Percentiles rank a stretch among this genome's conserved stretches.
Evolutionary conservation across 2,113 vertebrate genomes (phyloP).

Genomic region (Microcebus lehilahytsara): DNA sequence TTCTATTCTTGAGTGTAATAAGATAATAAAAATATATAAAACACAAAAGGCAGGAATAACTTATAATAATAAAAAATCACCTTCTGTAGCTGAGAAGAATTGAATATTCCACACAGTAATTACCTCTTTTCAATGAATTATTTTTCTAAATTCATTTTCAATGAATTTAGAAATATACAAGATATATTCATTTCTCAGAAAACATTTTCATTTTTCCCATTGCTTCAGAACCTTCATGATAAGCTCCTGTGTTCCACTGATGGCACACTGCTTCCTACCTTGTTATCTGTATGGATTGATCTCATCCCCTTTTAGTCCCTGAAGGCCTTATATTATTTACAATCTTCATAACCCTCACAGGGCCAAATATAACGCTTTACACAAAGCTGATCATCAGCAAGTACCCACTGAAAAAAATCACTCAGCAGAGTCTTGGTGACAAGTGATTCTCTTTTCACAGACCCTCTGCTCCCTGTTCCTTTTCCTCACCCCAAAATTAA

Average conservation of each 20-base stretch:
- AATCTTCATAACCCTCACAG: background rate
- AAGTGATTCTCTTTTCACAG: background rate
- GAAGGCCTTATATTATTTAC: background rate
- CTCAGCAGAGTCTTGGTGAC: background rate
- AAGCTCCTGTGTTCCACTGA: background rate
- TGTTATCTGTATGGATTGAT: background rate
- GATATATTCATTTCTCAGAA: background rate
- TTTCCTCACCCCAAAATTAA: background rate
- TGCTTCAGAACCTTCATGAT: background rate
- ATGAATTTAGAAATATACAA: background rate
- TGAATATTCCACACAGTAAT: background rate
- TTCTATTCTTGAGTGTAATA: background rate
- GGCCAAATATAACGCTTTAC: background rate
- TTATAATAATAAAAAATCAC: background rate
- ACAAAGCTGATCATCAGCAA: background rate
- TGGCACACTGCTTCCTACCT: background rate
- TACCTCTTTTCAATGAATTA: background rate
- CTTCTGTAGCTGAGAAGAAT: background rate
- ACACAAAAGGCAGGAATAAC: background rate
- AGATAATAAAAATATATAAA: background rate
- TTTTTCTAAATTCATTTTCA: background rate
- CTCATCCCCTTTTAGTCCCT: background rate
- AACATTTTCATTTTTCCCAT: background rate
- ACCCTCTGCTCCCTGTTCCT: background rate
- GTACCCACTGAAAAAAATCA: background rate